These are phyloP conservation scores for Cryptops parisi DNA, from an alignment of 2,888 invertebrate genomes.

Conservation along the genomic window DNA sequence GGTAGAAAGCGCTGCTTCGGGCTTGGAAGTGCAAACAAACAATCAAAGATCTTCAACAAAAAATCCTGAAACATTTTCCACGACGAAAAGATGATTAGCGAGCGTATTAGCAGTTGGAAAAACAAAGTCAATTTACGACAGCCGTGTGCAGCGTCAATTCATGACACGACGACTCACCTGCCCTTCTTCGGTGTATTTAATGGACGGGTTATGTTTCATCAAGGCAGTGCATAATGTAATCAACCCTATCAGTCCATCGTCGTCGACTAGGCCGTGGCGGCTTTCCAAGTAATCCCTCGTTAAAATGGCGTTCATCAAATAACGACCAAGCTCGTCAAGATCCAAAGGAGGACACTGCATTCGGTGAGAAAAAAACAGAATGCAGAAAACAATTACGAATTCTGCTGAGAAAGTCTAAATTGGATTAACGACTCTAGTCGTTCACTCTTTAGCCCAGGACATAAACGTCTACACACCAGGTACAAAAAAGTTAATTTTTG, in stretches of 20 bases:
- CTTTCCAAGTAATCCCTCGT: conserved; percentile 68
- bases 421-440: too few species aligned
- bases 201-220: conserved; percentile 73
- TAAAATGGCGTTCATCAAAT: conserved; percentile 57
- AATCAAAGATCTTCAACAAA: conserved; percentile 54
- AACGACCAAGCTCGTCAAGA: conserved; percentile 49
- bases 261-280: conserved; percentile 63
- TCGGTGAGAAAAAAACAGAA: neutral
- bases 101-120: too few species aligned
- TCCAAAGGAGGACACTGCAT: conserved; percentile 42
- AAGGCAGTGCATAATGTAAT: conserved; percentile 73
- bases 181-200: conserved; percentile 64
- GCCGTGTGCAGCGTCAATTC: neutral
- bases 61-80: conserved; percentile 31
- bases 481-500: too few species aligned
- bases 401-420: too few species aligned
- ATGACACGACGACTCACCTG: conserved; percentile 28
- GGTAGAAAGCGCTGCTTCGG: conserved; percentile 71
- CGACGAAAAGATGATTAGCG: too few species aligned
- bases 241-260: conserved; percentile 79
- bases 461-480: too few species aligned
- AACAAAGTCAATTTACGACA: conserved; percentile 4
- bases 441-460: too few species aligned
- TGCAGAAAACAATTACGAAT: too few species aligned
- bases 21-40: conserved; percentile 77